Conservation (phyloP, 2,113 vertebrate species). For the Poecilia latipinna region DNA sequence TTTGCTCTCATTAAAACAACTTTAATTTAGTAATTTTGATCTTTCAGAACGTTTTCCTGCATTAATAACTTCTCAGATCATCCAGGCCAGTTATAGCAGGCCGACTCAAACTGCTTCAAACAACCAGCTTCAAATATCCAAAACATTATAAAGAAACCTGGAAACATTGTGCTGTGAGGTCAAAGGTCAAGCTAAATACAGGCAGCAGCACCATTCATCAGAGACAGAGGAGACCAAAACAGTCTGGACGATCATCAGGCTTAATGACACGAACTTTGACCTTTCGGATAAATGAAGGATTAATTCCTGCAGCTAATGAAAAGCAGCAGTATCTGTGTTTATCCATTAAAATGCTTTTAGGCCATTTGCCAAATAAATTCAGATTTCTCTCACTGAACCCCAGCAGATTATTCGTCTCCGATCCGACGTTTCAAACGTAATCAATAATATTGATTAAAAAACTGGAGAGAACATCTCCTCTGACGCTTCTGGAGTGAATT, state of each 20-base stretch:
- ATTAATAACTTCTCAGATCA: too few species aligned
- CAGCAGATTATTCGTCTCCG: neutral
- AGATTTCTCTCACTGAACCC: neutral
- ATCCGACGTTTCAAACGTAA: neutral
- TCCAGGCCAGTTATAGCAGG: too few species aligned
- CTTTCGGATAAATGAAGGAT: constrained; percentile 3
- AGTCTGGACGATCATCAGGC: constrained; percentile 19
- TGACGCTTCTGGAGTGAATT: neutral
- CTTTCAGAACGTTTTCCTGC: too few species aligned
- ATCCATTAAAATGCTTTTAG: neutral
- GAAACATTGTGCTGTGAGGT: neutral
- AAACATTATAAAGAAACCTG: neutral
- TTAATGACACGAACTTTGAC: constrained; percentile 15
- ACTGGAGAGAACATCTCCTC: neutral
- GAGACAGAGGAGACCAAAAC: neutral
- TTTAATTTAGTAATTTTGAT: too few species aligned
- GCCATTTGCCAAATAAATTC: neutral
- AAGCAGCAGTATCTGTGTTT: neutral
- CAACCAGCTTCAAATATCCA: neutral
- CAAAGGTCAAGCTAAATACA: neutral
- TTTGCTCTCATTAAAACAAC: too few species aligned
- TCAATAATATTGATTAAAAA: neutral
- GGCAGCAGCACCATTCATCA: neutral
- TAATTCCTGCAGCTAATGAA: neutral
- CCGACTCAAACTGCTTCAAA: too few species aligned